These are phyloP conservation scores for Eupeodes luniger DNA, from an alignment of 2,888 invertebrate genomes.

Conservation along the genomic window DNA sequence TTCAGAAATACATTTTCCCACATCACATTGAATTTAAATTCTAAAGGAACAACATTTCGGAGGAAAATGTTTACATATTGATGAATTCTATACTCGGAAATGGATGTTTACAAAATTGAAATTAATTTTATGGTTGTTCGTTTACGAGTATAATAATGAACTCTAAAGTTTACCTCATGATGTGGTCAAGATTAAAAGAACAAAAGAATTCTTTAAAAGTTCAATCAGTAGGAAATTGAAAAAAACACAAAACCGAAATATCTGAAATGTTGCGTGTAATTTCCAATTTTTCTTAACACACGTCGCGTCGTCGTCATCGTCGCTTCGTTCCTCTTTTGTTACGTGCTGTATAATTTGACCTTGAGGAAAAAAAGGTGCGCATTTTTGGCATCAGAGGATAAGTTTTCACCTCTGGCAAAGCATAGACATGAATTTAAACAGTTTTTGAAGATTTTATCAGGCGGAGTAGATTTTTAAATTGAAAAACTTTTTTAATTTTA, in stretches of 20 bases:
- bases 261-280: background rate
- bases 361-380: slow-evolving; percentile 8
- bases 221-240: background rate
- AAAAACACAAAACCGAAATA: background rate
- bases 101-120: background rate
- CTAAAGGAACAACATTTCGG: background rate
- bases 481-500: background rate
- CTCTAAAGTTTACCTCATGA: background rate
- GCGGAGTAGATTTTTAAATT: background rate
- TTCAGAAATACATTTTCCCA: background rate
- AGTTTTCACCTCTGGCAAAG: background rate
- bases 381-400: background rate
- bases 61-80: background rate
- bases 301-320: background rate
- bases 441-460: background rate
- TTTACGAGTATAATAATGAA: background rate
- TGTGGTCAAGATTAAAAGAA: background rate
- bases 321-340: background rate
- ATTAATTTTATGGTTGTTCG: slow-evolving; percentile 1
- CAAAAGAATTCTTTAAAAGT: background rate
- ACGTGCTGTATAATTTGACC: background rate
- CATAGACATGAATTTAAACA: background rate
- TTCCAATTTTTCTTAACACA: background rate
- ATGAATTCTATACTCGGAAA: background rate
- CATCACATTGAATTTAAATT: background rate